Evolutionary conservation across 2,888 invertebrate genomes (phyloP), one percentile per base, ranked within the genome.

Genomic region (Balanococcus diminutus): DNA sequence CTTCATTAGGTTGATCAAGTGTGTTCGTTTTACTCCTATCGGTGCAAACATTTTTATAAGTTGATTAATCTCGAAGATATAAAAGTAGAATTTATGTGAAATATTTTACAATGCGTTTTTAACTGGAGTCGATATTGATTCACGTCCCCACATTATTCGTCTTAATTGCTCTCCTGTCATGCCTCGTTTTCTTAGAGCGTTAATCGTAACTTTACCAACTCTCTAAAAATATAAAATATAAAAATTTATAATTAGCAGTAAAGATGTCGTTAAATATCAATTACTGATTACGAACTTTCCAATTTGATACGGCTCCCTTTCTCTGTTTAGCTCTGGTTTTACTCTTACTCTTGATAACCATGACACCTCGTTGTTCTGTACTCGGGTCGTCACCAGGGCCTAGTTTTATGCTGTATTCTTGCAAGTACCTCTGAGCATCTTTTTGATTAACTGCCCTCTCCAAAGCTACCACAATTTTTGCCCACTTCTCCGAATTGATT

Each of bases 311-410:
- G 2, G 99, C 99, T 0, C 97, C 98, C 90, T 98, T 99, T 87
- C 98, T 92, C 91, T 98, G 98, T 89, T 96, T 96, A 0, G 99
- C 99, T 87, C 96, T 92, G 0, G 99, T 99, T 91, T 98, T 99
- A 88, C 94, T 96, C 89, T 98, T 98, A 88, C 96, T 96, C 91
- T 99, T 99, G 90, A 99, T 99, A 86, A 99, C 97, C 95, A 99
- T 97, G 2, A 99, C 96, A 0, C 98, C 99, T 61, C 98, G 92
- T 88, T 96, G 94, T 90, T 97, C 96, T 87, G 94, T 95, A 0
- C 94, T 93, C 0, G 96, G 95, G 89, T 96, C 95, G 88, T 96
- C 95, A 0, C 94, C 94, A 0, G 95, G 95, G 0, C 96, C 96
- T 87, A 98, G 90, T 9, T 96, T 96, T 89, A 99, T 98, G 82